Evolutionary conservation across 2,888 invertebrate genomes (phyloP).

Genomic region (Timandra comae): DNA sequence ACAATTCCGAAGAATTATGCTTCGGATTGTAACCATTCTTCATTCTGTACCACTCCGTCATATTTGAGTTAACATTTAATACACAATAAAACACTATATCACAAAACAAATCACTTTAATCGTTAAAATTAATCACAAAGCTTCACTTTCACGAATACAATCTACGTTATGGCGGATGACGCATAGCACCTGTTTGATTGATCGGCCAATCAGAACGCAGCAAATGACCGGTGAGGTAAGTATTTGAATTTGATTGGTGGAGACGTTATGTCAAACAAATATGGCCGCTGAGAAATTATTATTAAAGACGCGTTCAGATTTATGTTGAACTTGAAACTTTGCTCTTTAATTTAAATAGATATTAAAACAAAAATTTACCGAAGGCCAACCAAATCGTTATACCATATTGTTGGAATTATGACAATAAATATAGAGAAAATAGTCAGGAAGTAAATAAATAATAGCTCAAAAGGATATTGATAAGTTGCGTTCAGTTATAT

Average conservation of each 20-base stretch:
- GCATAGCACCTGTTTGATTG: constrained; percentile 68
- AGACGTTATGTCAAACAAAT: constrained; percentile 41
- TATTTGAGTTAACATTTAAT: constrained; percentile 47
- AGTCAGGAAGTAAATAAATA: too few species aligned
- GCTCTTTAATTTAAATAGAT: too few species aligned
- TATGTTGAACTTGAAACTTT: not conserved
- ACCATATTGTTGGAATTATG: too few species aligned
- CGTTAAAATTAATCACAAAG: constrained; percentile 44
- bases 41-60: constrained; percentile 70
- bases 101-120: constrained; percentile 40
- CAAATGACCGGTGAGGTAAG: constrained; percentile 61
- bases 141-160: constrained; percentile 59
- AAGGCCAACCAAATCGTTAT: too few species aligned
- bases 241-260: constrained; percentile 48
- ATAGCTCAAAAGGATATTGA: too few species aligned
- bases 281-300: too few species aligned
- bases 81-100: constrained; percentile 45
- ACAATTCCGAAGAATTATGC: constrained; percentile 72
- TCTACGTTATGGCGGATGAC: constrained; percentile 73
- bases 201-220: constrained; percentile 46
- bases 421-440: too few species aligned
- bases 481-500: too few species aligned
- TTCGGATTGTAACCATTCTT: constrained; percentile 52
- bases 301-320: not conserved
- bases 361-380: too few species aligned